phyloP scores from a whole-genome alignment of 2,113 vertebrate genomes.

The Channa argus region DNA sequence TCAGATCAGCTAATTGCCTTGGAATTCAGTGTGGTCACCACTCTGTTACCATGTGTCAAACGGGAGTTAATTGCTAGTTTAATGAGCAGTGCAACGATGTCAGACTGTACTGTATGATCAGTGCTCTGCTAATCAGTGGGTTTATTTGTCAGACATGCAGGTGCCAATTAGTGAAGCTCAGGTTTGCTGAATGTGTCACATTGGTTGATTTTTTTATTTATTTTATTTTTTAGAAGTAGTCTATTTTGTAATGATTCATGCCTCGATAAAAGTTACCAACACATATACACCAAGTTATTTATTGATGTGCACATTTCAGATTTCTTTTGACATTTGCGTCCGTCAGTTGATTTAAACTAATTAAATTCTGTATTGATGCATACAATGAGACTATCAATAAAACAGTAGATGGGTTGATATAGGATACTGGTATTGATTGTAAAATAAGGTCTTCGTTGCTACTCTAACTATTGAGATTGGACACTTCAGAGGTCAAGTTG shows the following conservation, averaged over 20 bases:
- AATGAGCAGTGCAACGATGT: slow-evolving; percentile 32
- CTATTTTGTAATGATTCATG: background rate
- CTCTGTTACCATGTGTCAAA: background rate
- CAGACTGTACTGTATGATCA: slow-evolving; percentile 14
- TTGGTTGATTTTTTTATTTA: background rate
- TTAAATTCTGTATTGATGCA: background rate
- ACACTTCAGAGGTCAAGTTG: too few species aligned
- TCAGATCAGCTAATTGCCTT: slow-evolving; percentile 13
- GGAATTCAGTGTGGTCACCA: background rate
- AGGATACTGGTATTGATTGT: too few species aligned
- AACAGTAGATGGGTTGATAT: too few species aligned
- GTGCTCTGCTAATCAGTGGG: slow-evolving; percentile 20
- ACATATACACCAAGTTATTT: too few species aligned
- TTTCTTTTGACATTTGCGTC: too few species aligned
- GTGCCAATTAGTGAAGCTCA: background rate
- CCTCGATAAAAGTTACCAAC: too few species aligned
- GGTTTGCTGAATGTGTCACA: background rate
- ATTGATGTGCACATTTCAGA: background rate
- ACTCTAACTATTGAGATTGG: too few species aligned
- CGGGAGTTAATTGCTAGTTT: background rate
- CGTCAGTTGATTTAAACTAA: slow-evolving; percentile 2
- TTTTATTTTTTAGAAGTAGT: background rate
- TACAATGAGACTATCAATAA: too few species aligned
- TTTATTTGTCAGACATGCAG: background rate
- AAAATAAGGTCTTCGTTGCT: too few species aligned